Evolutionary conservation across 1,140 invertebrate genomes (phyloP).

Genomic region (Dendroctonus ponderosae): DNA sequence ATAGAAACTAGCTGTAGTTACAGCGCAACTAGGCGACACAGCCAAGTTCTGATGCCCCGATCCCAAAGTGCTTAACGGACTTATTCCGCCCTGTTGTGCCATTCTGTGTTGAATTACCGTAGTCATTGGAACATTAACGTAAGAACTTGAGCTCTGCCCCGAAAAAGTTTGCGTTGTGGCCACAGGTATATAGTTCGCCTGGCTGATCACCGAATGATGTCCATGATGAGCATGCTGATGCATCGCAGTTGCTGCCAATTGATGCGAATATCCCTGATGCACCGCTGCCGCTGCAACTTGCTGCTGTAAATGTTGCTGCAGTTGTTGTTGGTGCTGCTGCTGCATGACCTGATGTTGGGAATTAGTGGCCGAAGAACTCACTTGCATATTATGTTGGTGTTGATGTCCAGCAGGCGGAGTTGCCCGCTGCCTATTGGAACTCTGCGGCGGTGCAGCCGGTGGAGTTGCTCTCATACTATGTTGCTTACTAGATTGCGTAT

Average conservation of each 20-base stretch:
- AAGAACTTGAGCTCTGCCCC: constrained; percentile 53
- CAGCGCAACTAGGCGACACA: constrained; percentile 57
- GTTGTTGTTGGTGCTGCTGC: constrained; percentile 39
- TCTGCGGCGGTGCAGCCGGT: constrained; percentile 43
- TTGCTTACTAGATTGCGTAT: constrained; percentile 46
- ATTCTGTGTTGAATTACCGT: constrained; percentile 56
- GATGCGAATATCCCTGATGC: constrained; percentile 52
- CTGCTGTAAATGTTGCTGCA: constrained; percentile 49
- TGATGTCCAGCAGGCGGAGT: constrained; percentile 48
- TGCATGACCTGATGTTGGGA: constrained; percentile 33
- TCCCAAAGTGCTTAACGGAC: constrained; percentile 48
- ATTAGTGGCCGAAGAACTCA: constrained; percentile 40
- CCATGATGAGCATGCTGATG: constrained; percentile 54
- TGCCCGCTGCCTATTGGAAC: constrained; percentile 44
- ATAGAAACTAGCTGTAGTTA: constrained; percentile 65
- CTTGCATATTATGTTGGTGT: constrained; percentile 45
- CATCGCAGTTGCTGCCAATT: constrained; percentile 45
- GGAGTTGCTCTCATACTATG: constrained; percentile 45
- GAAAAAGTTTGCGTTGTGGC: constrained; percentile 58
- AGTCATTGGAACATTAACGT: constrained; percentile 55
- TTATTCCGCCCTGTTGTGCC: constrained; percentile 47
- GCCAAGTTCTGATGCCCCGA: constrained; percentile 54
- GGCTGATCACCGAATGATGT: constrained; percentile 58
- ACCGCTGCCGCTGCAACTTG: constrained; percentile 49
- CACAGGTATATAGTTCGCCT: constrained; percentile 56